Evolutionary conservation across 2,888 invertebrate species (phyloP).

Genomic region (Masnerella sp.): DNA sequence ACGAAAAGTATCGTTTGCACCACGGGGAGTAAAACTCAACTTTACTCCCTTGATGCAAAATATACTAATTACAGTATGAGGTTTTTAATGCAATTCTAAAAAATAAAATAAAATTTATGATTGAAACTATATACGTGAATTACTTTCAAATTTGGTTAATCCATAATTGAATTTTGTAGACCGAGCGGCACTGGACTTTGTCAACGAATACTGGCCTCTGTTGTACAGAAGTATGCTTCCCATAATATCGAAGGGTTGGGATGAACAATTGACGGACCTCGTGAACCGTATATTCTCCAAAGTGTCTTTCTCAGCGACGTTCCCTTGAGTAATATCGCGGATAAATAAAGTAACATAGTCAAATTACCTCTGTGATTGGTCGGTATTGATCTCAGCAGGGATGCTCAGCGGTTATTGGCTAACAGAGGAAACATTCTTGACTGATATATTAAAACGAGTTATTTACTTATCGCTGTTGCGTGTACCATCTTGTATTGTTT

Average conservation of each 20-base stretch:
- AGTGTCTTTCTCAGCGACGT: constrained; percentile 69
- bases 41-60: no score
- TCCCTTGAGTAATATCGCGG: constrained; percentile 66
- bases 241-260: constrained; percentile 80
- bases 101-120: no score
- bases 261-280: constrained; percentile 79
- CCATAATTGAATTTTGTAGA: constrained; percentile 77
- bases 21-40: no score
- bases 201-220: constrained; percentile 82
- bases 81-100: no score
- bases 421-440: constrained; percentile 21
- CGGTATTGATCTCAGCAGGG: constrained; percentile 50
- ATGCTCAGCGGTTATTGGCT: constrained; percentile 43
- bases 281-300: constrained; percentile 79
- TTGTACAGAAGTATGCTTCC: constrained; percentile 81
- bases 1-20: no score
- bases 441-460: constrained; percentile 33
- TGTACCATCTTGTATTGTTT: constrained; percentile 27
- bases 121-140: background rate
- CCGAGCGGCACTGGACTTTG: constrained; percentile 79
- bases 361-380: constrained; percentile 55
- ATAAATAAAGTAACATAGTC: constrained; percentile 46
- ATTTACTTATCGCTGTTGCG: constrained; percentile 23
- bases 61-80: no score
- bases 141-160: background rate